A percentile compares a stretch with the other conserved stretches of the same genome.
These are phyloP conservation scores for Anadara kagoshimensis DNA, from an alignment of 1,140 invertebrate species.

Conservation along the genomic window DNA sequence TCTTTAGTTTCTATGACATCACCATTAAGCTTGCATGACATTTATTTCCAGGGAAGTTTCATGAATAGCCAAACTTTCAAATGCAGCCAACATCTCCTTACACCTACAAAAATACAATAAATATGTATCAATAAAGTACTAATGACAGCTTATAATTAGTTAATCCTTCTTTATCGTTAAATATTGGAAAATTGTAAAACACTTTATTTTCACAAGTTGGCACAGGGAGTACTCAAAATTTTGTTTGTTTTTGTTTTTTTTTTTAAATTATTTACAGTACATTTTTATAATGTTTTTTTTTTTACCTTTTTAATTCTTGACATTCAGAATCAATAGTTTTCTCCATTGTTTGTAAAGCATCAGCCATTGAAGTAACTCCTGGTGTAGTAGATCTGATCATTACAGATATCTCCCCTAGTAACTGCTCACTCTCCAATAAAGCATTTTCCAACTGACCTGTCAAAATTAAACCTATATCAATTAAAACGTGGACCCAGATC, in stretches of 20 bases:
- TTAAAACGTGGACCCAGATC: no score
- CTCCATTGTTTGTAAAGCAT: slow-evolving; percentile 47
- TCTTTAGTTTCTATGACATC: no score
- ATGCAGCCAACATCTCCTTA: slow-evolving; percentile 54
- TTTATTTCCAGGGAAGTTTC: slow-evolving; percentile 59
- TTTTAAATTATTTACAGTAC: neutral
- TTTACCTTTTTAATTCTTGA: slow-evolving; percentile 52
- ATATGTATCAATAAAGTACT: neutral
- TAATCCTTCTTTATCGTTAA: no score
- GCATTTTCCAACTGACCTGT: slow-evolving; percentile 50
- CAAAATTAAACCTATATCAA: slow-evolving; percentile 2
- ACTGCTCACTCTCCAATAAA: slow-evolving; percentile 59
- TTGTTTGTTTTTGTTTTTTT: neutral
- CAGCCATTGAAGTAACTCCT: slow-evolving; percentile 38
- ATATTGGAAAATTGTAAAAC: no score
- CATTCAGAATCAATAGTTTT: slow-evolving; percentile 46
- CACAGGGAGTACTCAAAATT: neutral
- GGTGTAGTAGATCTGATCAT: slow-evolving; percentile 47
- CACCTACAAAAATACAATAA: slow-evolving; percentile 45
- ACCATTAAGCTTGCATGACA: slow-evolving; percentile 6
- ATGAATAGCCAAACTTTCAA: slow-evolving; percentile 53
- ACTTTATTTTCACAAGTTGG: neutral
- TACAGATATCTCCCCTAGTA: slow-evolving; percentile 55
- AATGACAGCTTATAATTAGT: no score
- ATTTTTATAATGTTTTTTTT: neutral